Evolutionary conservation across 2,888 invertebrate genomes (phyloP).

Genomic region (Craniophora ligustri): DNA sequence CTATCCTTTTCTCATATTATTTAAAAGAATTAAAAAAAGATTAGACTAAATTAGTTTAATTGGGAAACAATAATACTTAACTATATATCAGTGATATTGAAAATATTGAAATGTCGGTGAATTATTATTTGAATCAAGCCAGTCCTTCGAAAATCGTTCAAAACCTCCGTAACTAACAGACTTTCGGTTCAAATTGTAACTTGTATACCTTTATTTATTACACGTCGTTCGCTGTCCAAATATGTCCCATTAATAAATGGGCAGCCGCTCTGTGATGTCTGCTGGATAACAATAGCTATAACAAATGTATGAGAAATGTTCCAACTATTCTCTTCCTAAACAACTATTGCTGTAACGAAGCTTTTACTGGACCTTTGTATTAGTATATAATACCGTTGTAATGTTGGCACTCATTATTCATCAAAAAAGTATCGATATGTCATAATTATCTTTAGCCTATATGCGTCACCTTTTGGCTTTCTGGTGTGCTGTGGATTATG

Average conservation of each 20-base stretch:
- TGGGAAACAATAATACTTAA: too few species aligned
- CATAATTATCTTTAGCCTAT: constrained; percentile 20
- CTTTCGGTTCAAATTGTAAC: constrained; percentile 47
- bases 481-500: not conserved
- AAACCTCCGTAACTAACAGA: constrained; percentile 50
- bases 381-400: constrained; percentile 11
- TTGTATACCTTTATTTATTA: constrained; percentile 76
- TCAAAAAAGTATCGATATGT: constrained; percentile 22
- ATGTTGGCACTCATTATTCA: constrained; percentile 10
- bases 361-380: constrained; percentile 29
- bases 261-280: constrained; percentile 59
- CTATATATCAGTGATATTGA: too few species aligned
- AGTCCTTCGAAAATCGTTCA: constrained; percentile 29
- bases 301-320: constrained; percentile 74
- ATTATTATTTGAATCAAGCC: constrained; percentile 23
- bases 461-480: not conserved
- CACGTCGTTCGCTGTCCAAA: constrained; percentile 79
- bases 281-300: constrained; percentile 67
- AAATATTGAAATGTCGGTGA: too few species aligned
- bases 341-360: constrained; percentile 35
- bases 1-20: too few species aligned
- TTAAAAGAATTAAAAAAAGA: too few species aligned
- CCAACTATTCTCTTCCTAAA: constrained; percentile 59
- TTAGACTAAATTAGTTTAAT: too few species aligned
- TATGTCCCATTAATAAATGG: constrained; percentile 85